These are phyloP conservation scores for Anarrhichthys ocellatus DNA, from an alignment of 2,113 vertebrate genomes.

Conservation along the genomic window DNA sequence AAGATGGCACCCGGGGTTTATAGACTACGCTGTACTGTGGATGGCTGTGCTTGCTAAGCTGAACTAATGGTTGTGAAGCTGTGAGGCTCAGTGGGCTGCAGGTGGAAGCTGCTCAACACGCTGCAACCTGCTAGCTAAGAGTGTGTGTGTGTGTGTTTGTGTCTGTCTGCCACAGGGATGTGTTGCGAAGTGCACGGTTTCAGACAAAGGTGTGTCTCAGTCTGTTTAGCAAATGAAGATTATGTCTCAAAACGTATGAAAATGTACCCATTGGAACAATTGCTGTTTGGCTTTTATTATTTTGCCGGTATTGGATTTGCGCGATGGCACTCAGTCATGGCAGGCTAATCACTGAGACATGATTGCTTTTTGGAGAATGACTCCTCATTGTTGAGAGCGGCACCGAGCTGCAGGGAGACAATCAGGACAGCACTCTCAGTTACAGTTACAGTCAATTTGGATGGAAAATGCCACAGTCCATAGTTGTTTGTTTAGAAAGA, in stretches of 20 bases:
- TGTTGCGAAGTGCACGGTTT: slow-evolving; percentile 25
- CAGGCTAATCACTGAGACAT: slow-evolving; percentile 62
- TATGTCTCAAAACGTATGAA: slow-evolving; percentile 40
- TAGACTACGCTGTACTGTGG: slow-evolving; percentile 34
- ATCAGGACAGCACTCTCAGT: slow-evolving; percentile 58
- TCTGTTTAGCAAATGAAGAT: slow-evolving; percentile 43
- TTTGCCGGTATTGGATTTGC: slow-evolving; percentile 41
- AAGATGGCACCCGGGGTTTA: slow-evolving; percentile 55
- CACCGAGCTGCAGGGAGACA: slow-evolving; percentile 54
- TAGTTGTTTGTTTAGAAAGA: slow-evolving; percentile 73
- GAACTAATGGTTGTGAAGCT: slow-evolving; percentile 73
- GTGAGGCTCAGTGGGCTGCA: slow-evolving; percentile 65
- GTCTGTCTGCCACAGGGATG: slow-evolving; percentile 8
- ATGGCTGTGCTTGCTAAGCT: slow-evolving; percentile 62
- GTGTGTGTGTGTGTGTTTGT: neutral
- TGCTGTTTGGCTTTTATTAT: slow-evolving; percentile 56
- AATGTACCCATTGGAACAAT: slow-evolving; percentile 49
- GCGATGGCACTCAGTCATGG: slow-evolving; percentile 36
- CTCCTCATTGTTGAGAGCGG: slow-evolving; percentile 61
- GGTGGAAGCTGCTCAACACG: slow-evolving; percentile 61
- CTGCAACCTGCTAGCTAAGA: slow-evolving; percentile 42
- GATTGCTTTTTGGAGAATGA: slow-evolving; percentile 60
- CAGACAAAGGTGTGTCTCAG: slow-evolving; percentile 28
- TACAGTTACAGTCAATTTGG: slow-evolving; percentile 66
- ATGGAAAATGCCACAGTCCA: slow-evolving; percentile 64